A percentile compares a stretch with the other conserved stretches of the same genome.
phyloP scores from a whole-genome alignment of 2,113 vertebrate species.

The Takifugu bimaculatus region DNA sequence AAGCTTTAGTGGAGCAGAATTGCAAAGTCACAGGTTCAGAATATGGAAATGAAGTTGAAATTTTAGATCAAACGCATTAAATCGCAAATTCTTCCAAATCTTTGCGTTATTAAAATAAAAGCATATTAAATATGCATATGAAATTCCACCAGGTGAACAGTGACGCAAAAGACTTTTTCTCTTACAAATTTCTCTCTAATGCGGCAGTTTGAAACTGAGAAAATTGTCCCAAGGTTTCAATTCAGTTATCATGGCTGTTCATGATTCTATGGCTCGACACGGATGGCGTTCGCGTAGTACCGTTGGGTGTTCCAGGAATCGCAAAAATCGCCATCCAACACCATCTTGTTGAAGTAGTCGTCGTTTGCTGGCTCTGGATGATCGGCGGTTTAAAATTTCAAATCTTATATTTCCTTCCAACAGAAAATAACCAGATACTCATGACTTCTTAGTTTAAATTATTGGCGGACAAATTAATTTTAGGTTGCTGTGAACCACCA shows the following conservation, averaged over 20 bases:
- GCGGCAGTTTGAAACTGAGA: background rate
- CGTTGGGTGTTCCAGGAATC: too few species aligned
- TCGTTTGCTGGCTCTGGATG: background rate
- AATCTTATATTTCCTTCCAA: too few species aligned
- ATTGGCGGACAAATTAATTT: too few species aligned
- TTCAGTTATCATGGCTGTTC: background rate
- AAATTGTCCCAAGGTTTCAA: background rate
- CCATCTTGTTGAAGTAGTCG: background rate
- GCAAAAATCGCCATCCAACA: background rate
- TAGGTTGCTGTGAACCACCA: too few species aligned
- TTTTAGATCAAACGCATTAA: background rate
- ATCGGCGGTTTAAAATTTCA: too few species aligned
- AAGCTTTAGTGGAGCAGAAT: constrained; percentile 8
- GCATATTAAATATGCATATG: background rate
- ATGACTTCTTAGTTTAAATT: too few species aligned
- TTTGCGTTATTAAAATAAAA: background rate
- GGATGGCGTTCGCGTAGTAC: background rate
- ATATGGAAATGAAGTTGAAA: constrained; percentile 17
- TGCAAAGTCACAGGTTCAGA: constrained; percentile 32
- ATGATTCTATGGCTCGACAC: too few species aligned
- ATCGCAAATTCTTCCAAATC: background rate
- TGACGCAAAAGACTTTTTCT: background rate
- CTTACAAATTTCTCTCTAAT: background rate
- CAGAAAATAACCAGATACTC: too few species aligned
- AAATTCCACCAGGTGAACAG: background rate